Evolutionary conservation across 53 echinoderm and acorn worm species (phyloP).

Genomic region (Stichopus horrens): DNA sequence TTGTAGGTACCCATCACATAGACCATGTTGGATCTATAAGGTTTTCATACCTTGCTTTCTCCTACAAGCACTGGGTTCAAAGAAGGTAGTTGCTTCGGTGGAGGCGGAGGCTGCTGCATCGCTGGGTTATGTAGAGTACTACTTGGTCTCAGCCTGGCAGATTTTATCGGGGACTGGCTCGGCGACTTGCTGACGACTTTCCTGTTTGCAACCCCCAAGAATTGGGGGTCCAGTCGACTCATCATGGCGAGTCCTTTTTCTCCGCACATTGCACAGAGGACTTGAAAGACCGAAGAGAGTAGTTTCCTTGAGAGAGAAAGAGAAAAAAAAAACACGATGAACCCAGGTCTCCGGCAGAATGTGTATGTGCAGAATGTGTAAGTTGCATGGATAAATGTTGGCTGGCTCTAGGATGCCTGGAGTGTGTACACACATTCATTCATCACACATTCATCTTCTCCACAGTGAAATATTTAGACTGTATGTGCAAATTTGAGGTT

Average conservation of each 20-base stretch:
- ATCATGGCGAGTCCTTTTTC: constrained; percentile 89
- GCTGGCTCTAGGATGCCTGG: too few relatives aligned
- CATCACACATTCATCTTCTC: too few relatives aligned
- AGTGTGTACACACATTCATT: too few relatives aligned
- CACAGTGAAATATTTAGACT: too few relatives aligned
- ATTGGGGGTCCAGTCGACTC: constrained; percentile 70
- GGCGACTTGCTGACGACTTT: constrained; percentile 65
- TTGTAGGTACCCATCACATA: too few relatives aligned
- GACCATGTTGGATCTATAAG: too few relatives aligned
- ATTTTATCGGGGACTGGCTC: constrained; percentile 68
- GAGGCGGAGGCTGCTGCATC: constrained; percentile 14
- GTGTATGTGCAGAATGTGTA: too few relatives aligned
- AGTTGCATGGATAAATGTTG: too few relatives aligned
- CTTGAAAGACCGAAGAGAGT: constrained; percentile 70
- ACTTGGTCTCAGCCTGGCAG: constrained; percentile 66
- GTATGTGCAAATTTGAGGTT: too few relatives aligned
- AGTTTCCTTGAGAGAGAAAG: constrained; percentile 52
- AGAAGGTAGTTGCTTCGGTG: constrained; percentile 63
- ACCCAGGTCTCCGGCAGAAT: too few relatives aligned
- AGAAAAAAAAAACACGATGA: background rate
- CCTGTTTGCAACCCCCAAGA: constrained; percentile 67
- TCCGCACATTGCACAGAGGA: constrained; percentile 75
- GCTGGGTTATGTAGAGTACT: constrained; percentile 60
- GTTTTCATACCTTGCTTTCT: constrained; percentile 67
- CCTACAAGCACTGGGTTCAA: constrained; percentile 78